phyloP scores from a whole-genome alignment of 2,797 vertebrate genomes.

The Bryconaethiops microstoma region DNA sequence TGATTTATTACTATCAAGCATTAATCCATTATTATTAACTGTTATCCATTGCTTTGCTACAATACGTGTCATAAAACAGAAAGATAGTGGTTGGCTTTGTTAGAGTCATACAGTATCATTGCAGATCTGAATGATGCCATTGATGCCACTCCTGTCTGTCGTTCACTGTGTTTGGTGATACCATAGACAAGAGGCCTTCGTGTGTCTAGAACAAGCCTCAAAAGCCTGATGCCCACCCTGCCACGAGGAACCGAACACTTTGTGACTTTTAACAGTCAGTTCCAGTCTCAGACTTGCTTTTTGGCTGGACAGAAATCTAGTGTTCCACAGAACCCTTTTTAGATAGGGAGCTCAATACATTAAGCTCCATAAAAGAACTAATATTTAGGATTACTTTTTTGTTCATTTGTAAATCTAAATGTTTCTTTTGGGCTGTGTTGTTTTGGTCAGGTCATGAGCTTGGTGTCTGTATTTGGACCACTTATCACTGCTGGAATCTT shows the following conservation, averaged over 20 bases:
- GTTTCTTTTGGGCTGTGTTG: neutral
- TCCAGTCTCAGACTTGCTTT: neutral
- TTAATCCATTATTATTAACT: too few species aligned
- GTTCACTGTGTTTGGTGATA: neutral
- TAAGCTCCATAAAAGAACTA: too few species aligned
- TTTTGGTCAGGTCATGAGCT: constrained; percentile 86
- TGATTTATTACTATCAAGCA: too few species aligned
- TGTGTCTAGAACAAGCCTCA: neutral
- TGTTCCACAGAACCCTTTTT: neutral
- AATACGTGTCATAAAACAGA: constrained; percentile 37
- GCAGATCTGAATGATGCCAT: constrained; percentile 68
- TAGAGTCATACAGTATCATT: constrained; percentile 65
- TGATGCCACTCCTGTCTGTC: constrained; percentile 52
- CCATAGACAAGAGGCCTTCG: constrained; percentile 44
- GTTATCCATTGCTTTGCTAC: neutral
- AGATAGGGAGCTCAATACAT: neutral
- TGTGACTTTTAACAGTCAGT: neutral
- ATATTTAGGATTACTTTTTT: too few species aligned
- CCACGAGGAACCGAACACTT: neutral
- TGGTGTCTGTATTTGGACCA: constrained; percentile 92
- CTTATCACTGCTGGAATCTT: constrained; percentile 95
- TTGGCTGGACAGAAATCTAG: neutral
- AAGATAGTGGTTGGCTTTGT: constrained; percentile 68
- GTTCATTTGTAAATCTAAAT: neutral
- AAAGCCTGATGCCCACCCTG: neutral